These are phyloP conservation scores for Aptenodytes forsteri DNA, from an alignment of 2,113 vertebrate genomes.

Conservation along the genomic window DNA sequence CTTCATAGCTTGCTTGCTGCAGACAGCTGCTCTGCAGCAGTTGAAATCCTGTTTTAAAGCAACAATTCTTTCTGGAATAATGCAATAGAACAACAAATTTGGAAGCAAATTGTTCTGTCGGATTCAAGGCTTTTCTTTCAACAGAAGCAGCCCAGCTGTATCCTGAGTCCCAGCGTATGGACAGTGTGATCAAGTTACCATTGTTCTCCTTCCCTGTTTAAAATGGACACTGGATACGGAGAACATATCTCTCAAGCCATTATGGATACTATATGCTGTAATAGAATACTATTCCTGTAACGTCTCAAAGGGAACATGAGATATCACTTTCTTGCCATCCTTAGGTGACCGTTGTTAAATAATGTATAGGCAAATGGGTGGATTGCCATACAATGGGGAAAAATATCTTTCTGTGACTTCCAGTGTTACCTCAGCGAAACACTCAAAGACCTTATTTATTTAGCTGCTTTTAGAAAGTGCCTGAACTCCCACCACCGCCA, in stretches of 20 bases:
- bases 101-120: background rate
- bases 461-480: conserved; percentile 21
- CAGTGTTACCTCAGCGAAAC: conserved; percentile 51
- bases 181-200: background rate
- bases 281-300: conserved; percentile 62
- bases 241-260: conserved; percentile 48
- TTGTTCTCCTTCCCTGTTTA: conserved; percentile 31
- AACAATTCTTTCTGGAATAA: background rate
- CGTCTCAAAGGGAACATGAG: conserved; percentile 40
- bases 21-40: background rate
- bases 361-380: conserved; percentile 58
- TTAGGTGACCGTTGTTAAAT: conserved; percentile 73
- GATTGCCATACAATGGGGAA: background rate
- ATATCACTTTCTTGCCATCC: conserved; percentile 60
- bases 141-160: conserved; percentile 48
- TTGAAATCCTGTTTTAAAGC: background rate
- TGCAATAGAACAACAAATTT: background rate
- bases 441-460: background rate
- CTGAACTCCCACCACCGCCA: background rate
- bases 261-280: conserved; percentile 61
- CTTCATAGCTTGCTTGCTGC: background rate
- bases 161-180: background rate
- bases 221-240: conserved; percentile 63
- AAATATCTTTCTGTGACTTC: conserved; percentile 43
- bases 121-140: conserved; percentile 13